Evolutionary conservation across 2,888 invertebrate genomes (phyloP).

Genomic region (Pilophorus perplexus): DNA sequence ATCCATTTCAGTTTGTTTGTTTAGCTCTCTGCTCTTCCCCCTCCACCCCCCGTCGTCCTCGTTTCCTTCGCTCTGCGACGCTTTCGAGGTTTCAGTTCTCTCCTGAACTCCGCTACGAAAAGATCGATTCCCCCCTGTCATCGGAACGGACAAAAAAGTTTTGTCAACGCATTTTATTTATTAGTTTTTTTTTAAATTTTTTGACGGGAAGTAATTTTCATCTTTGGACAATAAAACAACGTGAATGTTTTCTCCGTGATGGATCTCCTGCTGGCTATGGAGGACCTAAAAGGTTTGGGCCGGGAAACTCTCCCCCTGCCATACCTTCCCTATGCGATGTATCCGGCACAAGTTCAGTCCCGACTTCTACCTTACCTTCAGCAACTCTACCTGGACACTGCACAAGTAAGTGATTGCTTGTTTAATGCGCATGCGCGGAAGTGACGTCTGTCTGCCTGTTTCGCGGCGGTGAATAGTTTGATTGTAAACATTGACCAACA

Average conservation of each 20-base stretch:
- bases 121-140: constrained; percentile 1
- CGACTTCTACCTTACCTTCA: constrained; percentile 34
- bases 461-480: no score
- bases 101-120: constrained; percentile 10
- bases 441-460: no score
- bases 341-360: constrained; percentile 30
- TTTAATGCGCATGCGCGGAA: no score
- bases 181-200: background rate
- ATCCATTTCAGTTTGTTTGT: constrained; percentile 48
- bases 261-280: constrained; percentile 27
- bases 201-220: background rate
- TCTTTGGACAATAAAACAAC: background rate
- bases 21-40: constrained; percentile 44
- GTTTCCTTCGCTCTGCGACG: constrained; percentile 36
- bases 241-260: constrained; percentile 12
- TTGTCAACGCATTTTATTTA: background rate
- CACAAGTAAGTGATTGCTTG: constrained; percentile 19
- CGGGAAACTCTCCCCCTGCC: constrained; percentile 10
- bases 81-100: constrained; percentile 20
- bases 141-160: background rate
- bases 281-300: constrained; percentile 19
- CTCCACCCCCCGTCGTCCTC: constrained; percentile 34
- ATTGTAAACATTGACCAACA: no score
- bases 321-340: constrained; percentile 15
- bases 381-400: constrained; percentile 34